Percentiles rank a stretch among this genome's conserved stretches.
These are phyloP conservation scores for Microhierax caerulescens DNA, from an alignment of 2,797 vertebrate genomes.

Conservation along the genomic window DNA sequence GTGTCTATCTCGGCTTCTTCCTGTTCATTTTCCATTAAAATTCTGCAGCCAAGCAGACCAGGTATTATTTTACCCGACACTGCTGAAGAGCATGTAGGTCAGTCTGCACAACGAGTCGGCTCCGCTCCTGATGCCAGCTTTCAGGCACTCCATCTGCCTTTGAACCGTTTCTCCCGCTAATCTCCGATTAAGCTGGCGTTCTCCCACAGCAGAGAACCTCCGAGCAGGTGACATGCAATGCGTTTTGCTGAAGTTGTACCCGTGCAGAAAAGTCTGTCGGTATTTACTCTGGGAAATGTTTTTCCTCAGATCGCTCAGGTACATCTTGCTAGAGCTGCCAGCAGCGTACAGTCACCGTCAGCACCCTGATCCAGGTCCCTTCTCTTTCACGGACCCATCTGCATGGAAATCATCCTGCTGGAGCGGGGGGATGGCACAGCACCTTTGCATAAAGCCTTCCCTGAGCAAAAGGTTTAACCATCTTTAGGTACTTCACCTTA, in stretches of 20 bases:
- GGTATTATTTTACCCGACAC: conserved; percentile 11
- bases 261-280: background rate
- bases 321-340: background rate
- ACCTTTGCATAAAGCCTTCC: background rate
- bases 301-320: background rate
- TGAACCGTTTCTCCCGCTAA: background rate
- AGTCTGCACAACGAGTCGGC: background rate
- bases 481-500: background rate
- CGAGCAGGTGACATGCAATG: background rate
- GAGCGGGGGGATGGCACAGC: background rate
- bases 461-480: background rate
- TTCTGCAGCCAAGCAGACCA: background rate
- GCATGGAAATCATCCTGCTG: background rate
- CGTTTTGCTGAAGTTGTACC: background rate
- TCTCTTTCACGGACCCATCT: background rate
- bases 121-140: background rate
- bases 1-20: background rate
- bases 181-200: background rate
- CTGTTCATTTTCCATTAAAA: background rate
- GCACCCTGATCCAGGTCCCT: background rate
- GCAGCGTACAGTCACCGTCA: too few relatives aligned
- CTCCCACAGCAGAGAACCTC: background rate
- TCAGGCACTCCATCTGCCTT: background rate
- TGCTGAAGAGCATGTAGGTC: conserved; percentile 9
- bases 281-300: background rate